These are phyloP conservation scores for Botia almorhae DNA, from an alignment of 2,797 vertebrate genomes.

Conservation along the genomic window DNA sequence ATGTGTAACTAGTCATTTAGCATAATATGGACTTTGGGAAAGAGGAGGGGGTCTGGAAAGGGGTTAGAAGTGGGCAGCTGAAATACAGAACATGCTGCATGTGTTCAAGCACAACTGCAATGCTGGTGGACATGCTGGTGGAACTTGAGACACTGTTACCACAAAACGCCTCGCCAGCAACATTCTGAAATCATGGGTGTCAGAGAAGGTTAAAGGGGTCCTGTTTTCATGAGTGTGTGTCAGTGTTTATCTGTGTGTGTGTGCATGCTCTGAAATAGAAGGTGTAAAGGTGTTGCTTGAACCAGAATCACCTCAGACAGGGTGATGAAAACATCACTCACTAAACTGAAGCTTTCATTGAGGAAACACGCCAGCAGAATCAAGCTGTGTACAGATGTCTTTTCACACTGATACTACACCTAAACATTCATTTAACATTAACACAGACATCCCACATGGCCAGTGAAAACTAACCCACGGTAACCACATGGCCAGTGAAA, in stretches of 20 bases:
- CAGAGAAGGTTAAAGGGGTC: not conserved
- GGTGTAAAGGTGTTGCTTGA: constrained; percentile 8
- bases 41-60: too few species aligned
- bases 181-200: constrained; percentile 9
- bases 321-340: constrained; percentile 21
- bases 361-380: not conserved
- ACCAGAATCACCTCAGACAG: constrained; percentile 14
- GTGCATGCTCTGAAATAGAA: constrained; percentile 31
- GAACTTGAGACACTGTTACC: constrained; percentile 16
- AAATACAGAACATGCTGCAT: not conserved
- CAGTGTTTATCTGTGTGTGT: not conserved
- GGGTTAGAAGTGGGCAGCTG: not conserved
- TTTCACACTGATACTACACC: too few species aligned
- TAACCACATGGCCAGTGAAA: too few species aligned
- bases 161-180: constrained; percentile 13
- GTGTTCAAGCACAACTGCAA: not conserved
- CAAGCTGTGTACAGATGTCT: not conserved
- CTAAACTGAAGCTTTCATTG: constrained; percentile 3
- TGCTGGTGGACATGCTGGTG: not conserved
- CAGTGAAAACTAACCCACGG: too few species aligned
- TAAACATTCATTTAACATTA: too few species aligned
- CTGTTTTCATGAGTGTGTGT: not conserved
- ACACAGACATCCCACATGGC: too few species aligned
- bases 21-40: too few species aligned
- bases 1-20: too few species aligned